Base-by-base conservation (phyloP, 1,140 invertebrate species). In the Capitella teleta region DNA sequence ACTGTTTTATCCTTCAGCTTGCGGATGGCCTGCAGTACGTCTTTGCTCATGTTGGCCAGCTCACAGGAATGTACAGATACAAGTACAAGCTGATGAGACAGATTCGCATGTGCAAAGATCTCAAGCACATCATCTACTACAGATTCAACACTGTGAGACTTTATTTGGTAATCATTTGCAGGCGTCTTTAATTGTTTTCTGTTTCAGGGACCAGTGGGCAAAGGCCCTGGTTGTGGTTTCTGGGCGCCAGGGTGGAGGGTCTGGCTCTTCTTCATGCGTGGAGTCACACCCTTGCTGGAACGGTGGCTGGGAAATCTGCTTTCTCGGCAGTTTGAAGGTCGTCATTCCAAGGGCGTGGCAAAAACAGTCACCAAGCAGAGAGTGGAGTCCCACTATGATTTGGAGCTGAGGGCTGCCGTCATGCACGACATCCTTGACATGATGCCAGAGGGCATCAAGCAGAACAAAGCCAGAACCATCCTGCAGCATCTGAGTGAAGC, bases 351-450 rank as follows among this genome's bases (percentile, higher is more conserved):
- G 75, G 95, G 84, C 46, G 93, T 99, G 6, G 96, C 96, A 0
- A 99, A 99, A 73, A 99, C 96, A 2, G 96, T 99, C 0, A 99
- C 96, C 0, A 99, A 99, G 67, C 96, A 99, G 70, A 79, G 96
- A 62, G 96, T 99, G 0, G 96, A 99, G 63, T 96, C 91, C 41
- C 96, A 99, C 75, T 99, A 98, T 73, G 96, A 99, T 81, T 76
- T 99, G 47, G 96, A 99, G 75, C 73, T 99, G 54, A 78, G 96
- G 59, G 92, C 92, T 32, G 96, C 92, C 0, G 92, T 81, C 14
- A 99, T 99, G 96, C 95, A 98, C 74, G 96, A 99, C 66, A 99
- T 99, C 63, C 82, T 99, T 1, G 96, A 99, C 66, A 99, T 99
- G 95, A 99, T 99, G 96, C 96, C 96, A 0, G 95, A 99, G 75